Evolutionary conservation across 2,797 vertebrate species (phyloP).

Genomic region (Manis crassicaudata): DNA sequence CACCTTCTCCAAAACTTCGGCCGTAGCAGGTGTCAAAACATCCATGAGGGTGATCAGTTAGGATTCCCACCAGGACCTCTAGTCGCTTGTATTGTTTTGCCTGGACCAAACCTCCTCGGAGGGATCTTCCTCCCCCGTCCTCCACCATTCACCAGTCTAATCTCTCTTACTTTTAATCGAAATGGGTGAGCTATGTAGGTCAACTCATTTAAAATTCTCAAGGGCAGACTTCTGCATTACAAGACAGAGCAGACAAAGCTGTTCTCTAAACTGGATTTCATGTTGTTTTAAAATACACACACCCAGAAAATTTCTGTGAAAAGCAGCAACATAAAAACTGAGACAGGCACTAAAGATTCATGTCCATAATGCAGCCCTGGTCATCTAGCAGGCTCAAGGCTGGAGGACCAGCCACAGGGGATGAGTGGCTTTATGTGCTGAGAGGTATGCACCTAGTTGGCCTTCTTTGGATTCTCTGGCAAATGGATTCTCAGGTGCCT

Average conservation of each 20-base stretch:
- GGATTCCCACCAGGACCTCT: not conserved
- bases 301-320: not conserved
- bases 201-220: constrained; percentile 76
- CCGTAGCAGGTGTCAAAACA: not conserved
- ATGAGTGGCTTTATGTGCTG: too few species aligned
- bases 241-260: constrained; percentile 41
- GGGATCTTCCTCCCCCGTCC: not conserved
- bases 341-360: not conserved
- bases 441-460: not conserved
- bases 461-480: not conserved
- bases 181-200: constrained; percentile 75
- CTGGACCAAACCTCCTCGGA: constrained; percentile 28
- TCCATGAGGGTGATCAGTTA: not conserved
- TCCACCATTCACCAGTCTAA: not conserved
- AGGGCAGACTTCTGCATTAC: constrained; percentile 64
- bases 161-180: constrained; percentile 63
- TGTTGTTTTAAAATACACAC: constrained; percentile 20
- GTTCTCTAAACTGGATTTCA: constrained; percentile 29
- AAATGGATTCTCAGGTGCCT: not conserved
- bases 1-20: not conserved
- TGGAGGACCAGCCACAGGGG: not conserved
- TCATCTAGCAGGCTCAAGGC: not conserved
- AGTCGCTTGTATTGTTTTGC: not conserved
- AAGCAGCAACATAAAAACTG: not conserved
- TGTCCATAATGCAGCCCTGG: not conserved